These are phyloP conservation scores for Lutraria lutraria DNA, from an alignment of 2,888 invertebrate species.

Conservation along the genomic window DNA sequence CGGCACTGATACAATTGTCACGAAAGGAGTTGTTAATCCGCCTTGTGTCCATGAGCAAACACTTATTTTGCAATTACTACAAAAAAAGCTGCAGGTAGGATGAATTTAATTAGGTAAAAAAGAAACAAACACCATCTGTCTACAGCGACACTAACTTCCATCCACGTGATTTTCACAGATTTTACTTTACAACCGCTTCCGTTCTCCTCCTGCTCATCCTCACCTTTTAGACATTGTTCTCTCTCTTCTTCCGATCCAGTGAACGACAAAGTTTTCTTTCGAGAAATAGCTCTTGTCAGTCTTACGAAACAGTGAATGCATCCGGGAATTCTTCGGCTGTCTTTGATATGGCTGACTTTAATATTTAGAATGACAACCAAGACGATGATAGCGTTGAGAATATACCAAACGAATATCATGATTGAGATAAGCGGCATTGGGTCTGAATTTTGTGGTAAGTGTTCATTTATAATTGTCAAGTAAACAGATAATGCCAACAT, in stretches of 20 bases:
- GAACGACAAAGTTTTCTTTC: not conserved
- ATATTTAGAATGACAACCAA: slow-evolving; percentile 34
- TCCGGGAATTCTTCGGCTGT: not conserved
- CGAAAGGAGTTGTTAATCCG: too few relatives aligned
- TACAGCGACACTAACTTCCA: slow-evolving; percentile 5
- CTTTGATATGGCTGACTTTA: not conserved
- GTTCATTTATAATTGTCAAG: slow-evolving; percentile 42
- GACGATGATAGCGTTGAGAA: slow-evolving; percentile 19
- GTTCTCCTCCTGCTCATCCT: not conserved
- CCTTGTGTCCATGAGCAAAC: too few relatives aligned
- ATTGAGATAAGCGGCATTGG: slow-evolving; percentile 44
- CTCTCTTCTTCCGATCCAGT: not conserved
- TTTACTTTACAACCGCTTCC: not conserved
- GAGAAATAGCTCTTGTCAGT: too few relatives aligned
- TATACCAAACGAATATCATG: slow-evolving; percentile 44
- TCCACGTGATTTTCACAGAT: slow-evolving; percentile 9
- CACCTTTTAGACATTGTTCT: not conserved
- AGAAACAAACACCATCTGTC: slow-evolving; percentile 30
- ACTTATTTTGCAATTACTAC: not conserved
- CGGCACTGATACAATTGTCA: too few relatives aligned
- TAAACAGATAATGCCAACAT: slow-evolving; percentile 49
- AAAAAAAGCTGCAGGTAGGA: not conserved
- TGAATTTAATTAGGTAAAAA: not conserved
- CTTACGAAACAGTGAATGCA: not conserved
- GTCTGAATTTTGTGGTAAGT: slow-evolving; percentile 42